These are phyloP conservation scores for Mizuhopecten yessoensis DNA, from an alignment of 1,140 invertebrate genomes.

Conservation along the genomic window DNA sequence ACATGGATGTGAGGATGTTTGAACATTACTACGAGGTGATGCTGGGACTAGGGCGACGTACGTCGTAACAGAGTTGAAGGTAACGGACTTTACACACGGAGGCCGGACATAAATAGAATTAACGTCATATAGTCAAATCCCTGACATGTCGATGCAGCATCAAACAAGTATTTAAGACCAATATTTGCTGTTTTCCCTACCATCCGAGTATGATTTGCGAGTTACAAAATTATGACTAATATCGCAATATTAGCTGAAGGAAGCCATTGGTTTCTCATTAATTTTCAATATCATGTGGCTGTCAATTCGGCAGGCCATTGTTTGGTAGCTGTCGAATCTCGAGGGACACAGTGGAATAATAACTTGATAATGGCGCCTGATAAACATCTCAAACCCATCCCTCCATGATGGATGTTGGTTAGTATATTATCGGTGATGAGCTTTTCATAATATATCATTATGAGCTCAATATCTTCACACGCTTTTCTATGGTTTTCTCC, in stretches of 20 bases:
- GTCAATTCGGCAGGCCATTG: slow-evolving; percentile 24
- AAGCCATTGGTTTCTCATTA: slow-evolving; percentile 9
- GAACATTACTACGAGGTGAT: background rate
- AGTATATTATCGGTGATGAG: slow-evolving; percentile 19
- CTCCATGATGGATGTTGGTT: background rate
- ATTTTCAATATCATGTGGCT: slow-evolving; percentile 34
- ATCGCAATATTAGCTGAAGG: slow-evolving; percentile 24
- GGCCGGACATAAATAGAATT: background rate
- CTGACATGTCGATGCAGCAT: background rate
- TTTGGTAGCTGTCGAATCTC: background rate
- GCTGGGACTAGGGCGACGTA: background rate
- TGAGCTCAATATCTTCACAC: slow-evolving; percentile 8
- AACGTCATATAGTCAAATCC: background rate
- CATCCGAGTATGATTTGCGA: slow-evolving; percentile 4
- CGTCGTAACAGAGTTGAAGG: background rate
- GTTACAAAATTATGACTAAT: slow-evolving; percentile 40
- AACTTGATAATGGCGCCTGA: background rate
- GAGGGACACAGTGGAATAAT: background rate
- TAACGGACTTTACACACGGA: background rate
- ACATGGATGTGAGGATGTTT: slow-evolving; percentile 25
- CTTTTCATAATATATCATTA: slow-evolving; percentile 40
- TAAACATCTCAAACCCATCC: background rate
- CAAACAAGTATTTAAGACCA: slow-evolving; percentile 28
- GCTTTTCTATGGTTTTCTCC: background rate
- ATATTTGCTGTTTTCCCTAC: background rate